Base-by-base conservation (phyloP, 2,113 vertebrate species). In the Ursus arctos region DNA sequence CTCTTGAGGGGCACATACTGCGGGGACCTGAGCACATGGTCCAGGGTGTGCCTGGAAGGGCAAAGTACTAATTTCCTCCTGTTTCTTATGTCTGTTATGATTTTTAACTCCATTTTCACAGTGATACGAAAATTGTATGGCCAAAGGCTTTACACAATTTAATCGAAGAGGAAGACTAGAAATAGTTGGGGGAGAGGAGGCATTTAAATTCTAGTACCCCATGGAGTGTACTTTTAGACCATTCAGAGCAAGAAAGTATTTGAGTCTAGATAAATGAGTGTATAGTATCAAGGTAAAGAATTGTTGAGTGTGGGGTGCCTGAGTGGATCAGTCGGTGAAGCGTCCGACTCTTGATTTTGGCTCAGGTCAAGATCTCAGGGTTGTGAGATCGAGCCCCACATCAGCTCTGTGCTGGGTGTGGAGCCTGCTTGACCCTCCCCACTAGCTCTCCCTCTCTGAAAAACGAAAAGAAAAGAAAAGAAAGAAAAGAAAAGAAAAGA, bases 131-230 rank as follows among this genome's bases (percentile, higher is more conserved):
- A 76, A 88, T 14, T 77, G 16, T 59, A 59, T 53, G 69, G n/a
- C 28, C 49, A 93, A 93, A 80, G 74, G 51, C 61, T 88, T 93
- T 81, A 10, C 36, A 63, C 31, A n/a, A 92, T 59, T 95, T 80
- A 71, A 21, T 59, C 53, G 63, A 83, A 86, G 36, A 74, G 61
- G 5, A 36, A 92, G 53, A 83, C 33, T 19, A 93, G 83, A 92
- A 79, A 71, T 7, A 87, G 85, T 40, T 43, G 6, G 28, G 13
- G 28, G 22, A 22, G 15, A 36, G 33, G 18, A 47, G 51, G 33
- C 6, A 61, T 95, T 74, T 88, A 72, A 80, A 96, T 94, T 63
- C 65, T 89, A 86, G 49, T 87, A 67, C 14, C 9, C 33, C n/a
- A 28, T 43, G 43, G 67, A 36, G 7, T 40, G 72, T 1, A 51